These are phyloP conservation scores for Labeo catla DNA, from an alignment of 2,113 vertebrate species.

Conservation along the genomic window DNA sequence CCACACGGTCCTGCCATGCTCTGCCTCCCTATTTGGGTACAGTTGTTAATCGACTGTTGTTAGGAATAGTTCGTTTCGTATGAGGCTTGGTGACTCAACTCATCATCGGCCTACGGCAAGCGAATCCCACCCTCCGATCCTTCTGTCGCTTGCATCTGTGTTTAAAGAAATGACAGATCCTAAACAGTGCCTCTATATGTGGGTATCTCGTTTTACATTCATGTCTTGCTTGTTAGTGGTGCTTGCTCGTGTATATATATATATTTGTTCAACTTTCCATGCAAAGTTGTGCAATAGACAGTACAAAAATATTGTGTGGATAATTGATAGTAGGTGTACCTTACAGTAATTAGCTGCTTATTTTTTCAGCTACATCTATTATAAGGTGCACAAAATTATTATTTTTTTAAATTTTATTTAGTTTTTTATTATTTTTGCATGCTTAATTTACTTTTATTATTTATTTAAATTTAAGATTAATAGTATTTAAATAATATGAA, in stretches of 20 bases:
- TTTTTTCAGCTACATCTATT: background rate
- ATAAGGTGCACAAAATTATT: background rate
- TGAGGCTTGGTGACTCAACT: background rate
- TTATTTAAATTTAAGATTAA: background rate
- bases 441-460: no score
- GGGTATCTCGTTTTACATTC: background rate
- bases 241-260: no score
- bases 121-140: background rate
- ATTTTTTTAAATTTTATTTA: no score
- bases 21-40: background rate
- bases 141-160: background rate
- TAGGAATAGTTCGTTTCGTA: background rate
- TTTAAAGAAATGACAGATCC: background rate
- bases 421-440: no score
- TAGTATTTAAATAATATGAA: background rate
- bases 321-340: background rate
- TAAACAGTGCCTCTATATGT: background rate
- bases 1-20: background rate
- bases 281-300: background rate
- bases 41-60: constrained; percentile 17
- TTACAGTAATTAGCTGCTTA: background rate
- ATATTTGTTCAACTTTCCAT: background rate
- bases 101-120: background rate
- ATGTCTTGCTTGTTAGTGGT: background rate
- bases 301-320: background rate